phyloP scores from a whole-genome alignment of 2,113 vertebrate genomes.

The Leptobrachium ailaonicum region DNA sequence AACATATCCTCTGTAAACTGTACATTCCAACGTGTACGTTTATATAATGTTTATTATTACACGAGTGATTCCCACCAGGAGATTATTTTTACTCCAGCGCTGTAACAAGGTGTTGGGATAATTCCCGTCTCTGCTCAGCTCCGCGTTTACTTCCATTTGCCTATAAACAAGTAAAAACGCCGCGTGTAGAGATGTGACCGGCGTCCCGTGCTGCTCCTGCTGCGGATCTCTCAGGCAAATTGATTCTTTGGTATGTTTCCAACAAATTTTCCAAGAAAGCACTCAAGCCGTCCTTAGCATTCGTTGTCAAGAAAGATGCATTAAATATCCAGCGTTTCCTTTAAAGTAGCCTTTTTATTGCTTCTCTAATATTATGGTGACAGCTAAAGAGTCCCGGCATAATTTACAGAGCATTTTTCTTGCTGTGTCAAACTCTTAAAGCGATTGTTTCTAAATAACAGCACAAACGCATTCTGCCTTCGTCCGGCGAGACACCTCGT shows the following conservation, averaged over 20 bases:
- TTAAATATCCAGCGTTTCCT: slow-evolving; percentile 28
- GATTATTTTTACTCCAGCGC: too few species aligned
- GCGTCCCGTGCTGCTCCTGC: slow-evolving; percentile 1
- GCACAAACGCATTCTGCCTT: slow-evolving; percentile 4
- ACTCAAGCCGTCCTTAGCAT: slow-evolving; percentile 27
- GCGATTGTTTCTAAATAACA: slow-evolving; percentile 20
- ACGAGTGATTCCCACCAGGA: too few species aligned
- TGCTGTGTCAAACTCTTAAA: slow-evolving; percentile 33
- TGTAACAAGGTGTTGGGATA: too few species aligned
- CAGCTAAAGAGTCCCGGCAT: slow-evolving; percentile 36
- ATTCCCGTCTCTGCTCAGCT: too few species aligned
- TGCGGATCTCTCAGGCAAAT: slow-evolving; percentile 21
- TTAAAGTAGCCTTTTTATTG: slow-evolving; percentile 29
- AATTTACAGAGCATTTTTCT: slow-evolving; percentile 35
- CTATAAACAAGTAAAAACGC: neutral
- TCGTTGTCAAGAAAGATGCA: slow-evolving; percentile 30
- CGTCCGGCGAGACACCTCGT: too few species aligned
- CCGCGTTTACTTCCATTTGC: neutral
- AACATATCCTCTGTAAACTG: too few species aligned
- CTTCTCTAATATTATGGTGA: slow-evolving; percentile 37
- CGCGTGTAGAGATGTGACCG: neutral
- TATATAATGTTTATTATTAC: too few species aligned
- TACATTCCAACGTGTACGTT: too few species aligned
- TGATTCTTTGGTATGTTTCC: slow-evolving; percentile 35
- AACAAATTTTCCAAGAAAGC: slow-evolving; percentile 38